phyloP scores from a whole-genome alignment of 2,113 vertebrate species.

The Ramphastos sulfuratus region DNA sequence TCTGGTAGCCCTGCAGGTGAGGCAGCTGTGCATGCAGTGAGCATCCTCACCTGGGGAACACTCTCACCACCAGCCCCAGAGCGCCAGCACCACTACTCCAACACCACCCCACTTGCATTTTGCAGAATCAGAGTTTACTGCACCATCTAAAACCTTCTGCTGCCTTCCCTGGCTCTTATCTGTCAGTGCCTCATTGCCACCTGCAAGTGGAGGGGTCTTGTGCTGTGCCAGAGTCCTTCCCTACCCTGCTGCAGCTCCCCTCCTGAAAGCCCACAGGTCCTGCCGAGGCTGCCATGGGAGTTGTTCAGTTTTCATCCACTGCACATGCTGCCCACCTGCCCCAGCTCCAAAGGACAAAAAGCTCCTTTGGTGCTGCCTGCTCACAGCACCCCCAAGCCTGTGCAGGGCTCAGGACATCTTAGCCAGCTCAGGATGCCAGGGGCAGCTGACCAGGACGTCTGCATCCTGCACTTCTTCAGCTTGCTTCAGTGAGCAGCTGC shows the following conservation, averaged over 20 bases:
- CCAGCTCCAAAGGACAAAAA: not conserved
- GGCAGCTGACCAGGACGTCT: not conserved
- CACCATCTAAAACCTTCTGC: not conserved
- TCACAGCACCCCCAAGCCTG: fast-evolving
- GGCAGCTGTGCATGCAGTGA: not conserved
- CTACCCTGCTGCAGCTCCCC: not conserved
- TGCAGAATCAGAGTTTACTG: not conserved
- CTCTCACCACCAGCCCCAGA: not conserved
- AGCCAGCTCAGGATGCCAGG: not conserved
- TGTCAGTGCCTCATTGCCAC: not conserved
- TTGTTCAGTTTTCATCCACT: not conserved
- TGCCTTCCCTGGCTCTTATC: not conserved
- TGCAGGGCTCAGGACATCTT: fast-evolving
- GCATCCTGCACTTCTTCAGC: not conserved
- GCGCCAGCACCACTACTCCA: not conserved
- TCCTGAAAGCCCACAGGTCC: not conserved
- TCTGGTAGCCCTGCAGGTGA: not conserved
- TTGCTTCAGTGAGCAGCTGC: not conserved
- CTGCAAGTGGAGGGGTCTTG: not conserved
- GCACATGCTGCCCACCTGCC: not conserved
- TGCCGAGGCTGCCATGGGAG: not conserved
- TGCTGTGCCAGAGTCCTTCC: not conserved
- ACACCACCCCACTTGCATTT: not conserved
- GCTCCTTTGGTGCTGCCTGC: not conserved
- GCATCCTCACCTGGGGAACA: not conserved